Evolutionary conservation across 2,888 invertebrate species (phyloP).

Genomic region (Zaprionus lineosus): DNA sequence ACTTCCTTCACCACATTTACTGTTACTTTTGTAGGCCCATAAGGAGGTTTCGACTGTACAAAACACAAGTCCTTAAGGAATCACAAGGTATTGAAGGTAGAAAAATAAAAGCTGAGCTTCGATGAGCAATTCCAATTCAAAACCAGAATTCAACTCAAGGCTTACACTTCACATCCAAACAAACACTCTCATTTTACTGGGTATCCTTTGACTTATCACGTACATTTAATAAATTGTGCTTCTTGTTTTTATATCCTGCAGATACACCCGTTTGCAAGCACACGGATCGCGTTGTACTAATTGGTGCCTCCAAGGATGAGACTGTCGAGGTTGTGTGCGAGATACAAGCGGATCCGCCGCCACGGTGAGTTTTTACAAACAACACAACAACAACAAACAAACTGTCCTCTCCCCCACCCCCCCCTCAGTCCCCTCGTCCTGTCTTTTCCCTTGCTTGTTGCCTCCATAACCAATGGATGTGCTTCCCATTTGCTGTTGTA

Average conservation of each 20-base stretch:
- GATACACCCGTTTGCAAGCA: conserved; percentile 92
- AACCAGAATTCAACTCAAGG: no score
- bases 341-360: conserved; percentile 95
- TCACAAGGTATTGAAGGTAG: no score
- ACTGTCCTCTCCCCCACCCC: neutral
- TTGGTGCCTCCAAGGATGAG: conserved; percentile 94
- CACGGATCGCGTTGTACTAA: conserved; percentile 89
- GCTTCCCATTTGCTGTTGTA: conserved; percentile 44
- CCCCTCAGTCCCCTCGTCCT: neutral
- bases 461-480: neutral
- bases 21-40: neutral
- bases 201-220: neutral
- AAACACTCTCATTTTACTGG: no score
- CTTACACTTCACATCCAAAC: no score
- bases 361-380: conserved; percentile 83
- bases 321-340: conserved; percentile 93
- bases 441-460: conserved; percentile 8
- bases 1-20: conserved; percentile 22
- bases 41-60: neutral
- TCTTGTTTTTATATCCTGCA: conserved; percentile 82
- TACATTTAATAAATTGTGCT: conserved; percentile 2
- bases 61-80: no score
- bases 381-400: neutral
- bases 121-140: no score
- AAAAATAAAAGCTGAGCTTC: no score